A percentile compares a stretch with the other conserved stretches of the same genome.
phyloP scores from a whole-genome alignment of 2,888 invertebrate genomes.

The Drosophila colorata region DNA sequence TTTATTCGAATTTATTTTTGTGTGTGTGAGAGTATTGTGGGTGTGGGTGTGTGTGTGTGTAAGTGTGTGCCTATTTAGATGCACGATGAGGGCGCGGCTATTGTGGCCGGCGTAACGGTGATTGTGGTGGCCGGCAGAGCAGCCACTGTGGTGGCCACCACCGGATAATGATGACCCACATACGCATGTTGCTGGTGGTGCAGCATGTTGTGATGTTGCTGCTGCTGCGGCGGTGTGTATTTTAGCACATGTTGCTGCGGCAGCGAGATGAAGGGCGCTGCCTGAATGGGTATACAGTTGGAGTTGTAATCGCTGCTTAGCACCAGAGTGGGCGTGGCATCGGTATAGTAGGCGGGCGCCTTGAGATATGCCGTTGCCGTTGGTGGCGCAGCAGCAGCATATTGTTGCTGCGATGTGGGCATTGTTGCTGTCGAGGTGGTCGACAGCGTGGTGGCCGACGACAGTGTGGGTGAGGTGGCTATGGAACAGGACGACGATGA shows the following conservation, averaged over 20 bases:
- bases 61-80: constrained; percentile 56
- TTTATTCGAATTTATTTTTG: constrained; percentile 44
- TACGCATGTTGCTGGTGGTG: constrained; percentile 63
- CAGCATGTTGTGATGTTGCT: constrained; percentile 55
- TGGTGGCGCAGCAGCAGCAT: constrained; percentile 59
- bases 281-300: constrained; percentile 83
- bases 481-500: constrained; percentile 83
- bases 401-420: constrained; percentile 78
- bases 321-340: constrained; percentile 78
- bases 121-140: constrained; percentile 75
- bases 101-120: constrained; percentile 64
- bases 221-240: constrained; percentile 58
- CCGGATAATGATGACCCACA: constrained; percentile 57
- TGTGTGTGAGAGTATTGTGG: constrained; percentile 25
- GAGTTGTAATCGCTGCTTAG: constrained; percentile 82
- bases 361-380: constrained; percentile 72
- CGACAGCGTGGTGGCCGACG: constrained; percentile 79
- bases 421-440: constrained; percentile 83
- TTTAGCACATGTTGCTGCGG: constrained; percentile 72
- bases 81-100: constrained; percentile 68
- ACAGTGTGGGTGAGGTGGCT: constrained; percentile 80
- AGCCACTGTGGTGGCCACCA: constrained; percentile 72
- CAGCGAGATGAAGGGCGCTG: constrained; percentile 71
- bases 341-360: constrained; percentile 72
- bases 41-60: constrained; percentile 27